Base-by-base conservation (phyloP, 2,797 vertebrate genomes). In the Lophius americanus region DNA sequence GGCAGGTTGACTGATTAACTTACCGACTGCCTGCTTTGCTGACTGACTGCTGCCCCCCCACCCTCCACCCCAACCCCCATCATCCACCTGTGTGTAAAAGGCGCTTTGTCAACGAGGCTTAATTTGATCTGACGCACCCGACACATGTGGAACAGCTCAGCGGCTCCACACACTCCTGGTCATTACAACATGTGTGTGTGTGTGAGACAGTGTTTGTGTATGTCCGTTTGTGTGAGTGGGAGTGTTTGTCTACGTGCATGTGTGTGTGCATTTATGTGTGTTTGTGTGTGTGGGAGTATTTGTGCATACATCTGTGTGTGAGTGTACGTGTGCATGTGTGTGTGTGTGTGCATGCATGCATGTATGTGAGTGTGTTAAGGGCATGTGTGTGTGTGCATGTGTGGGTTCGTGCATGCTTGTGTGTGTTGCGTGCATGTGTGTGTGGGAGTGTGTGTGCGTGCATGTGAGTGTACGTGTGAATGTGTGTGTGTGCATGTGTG, bases 131-230 rank as follows among this genome's bases (percentile, higher is more conserved):
- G 93, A 93, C 86, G 71, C 86, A 78, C 86, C 78, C 86, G 83
- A 77, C 92, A 93, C 93, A 94, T 93, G 92, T 94, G 92, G 91
- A 93, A 93, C 89, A 91, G 91, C 90, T 94, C 92, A 93, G 85
- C 80, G 64, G 82, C 80, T 79, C 77, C 73, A 79, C 78, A 87
- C 86, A 76, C 82, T 80, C 76, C 75, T 58, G 63, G 69, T 84
- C 85, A 85, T 88, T 90, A 84, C 67, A 55, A 51, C 3, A 3
- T 42, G 64, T 61, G 58, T 60, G 78, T 49, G 35, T 44, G 60
- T 60, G 58, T 44, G 67, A 48, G 70, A 54, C 57, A 70, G 66
- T 68, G 63, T 51, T 41, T 51, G 57, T 39, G 47, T 51, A 53
- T 43, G 63, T 58, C 52, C 64, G 46, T 46, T 4, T 46, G 44